These are phyloP conservation scores for Xestia rhomboidea DNA, from an alignment of 2,888 invertebrate genomes.

Conservation along the genomic window DNA sequence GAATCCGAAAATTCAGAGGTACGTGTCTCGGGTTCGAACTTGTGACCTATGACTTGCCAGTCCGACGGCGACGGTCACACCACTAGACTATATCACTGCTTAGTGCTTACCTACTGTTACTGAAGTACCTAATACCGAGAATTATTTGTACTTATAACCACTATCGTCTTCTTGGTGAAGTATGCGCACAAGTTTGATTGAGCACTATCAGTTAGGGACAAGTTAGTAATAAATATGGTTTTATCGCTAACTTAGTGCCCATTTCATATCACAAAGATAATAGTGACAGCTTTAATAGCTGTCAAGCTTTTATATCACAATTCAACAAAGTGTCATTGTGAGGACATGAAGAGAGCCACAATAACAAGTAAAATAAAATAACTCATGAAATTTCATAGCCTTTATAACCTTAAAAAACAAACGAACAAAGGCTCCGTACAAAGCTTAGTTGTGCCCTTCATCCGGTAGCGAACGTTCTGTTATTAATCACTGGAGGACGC, in stretches of 20 bases:
- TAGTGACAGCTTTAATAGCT: background rate
- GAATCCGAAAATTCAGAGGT: too few relatives aligned
- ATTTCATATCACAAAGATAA: conserved; percentile 23
- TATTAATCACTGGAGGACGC: conserved; percentile 49
- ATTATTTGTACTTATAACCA: background rate
- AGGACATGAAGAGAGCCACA: background rate
- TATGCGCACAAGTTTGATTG: background rate
- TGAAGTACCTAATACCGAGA: too few relatives aligned
- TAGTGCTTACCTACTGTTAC: too few relatives aligned
- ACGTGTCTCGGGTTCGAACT: too few relatives aligned
- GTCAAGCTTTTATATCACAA: conserved; percentile 1
- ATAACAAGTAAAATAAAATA: background rate
- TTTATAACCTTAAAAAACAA: background rate
- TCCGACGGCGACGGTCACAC: too few relatives aligned
- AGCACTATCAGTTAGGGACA: conserved; percentile 27
- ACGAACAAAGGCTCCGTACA: conserved; percentile 17
- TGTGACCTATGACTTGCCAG: too few relatives aligned
- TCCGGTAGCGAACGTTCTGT: conserved; percentile 44
- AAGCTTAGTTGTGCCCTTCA: conserved; percentile 26
- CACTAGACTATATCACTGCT: too few relatives aligned
- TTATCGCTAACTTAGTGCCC: conserved; percentile 18
- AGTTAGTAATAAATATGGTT: conserved; percentile 32
- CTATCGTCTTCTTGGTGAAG: background rate
- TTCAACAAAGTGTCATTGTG: background rate
- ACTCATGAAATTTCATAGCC: background rate